Evolutionary conservation across 2,888 invertebrate species (phyloP).

Genomic region (Eupsilia transversa): DNA sequence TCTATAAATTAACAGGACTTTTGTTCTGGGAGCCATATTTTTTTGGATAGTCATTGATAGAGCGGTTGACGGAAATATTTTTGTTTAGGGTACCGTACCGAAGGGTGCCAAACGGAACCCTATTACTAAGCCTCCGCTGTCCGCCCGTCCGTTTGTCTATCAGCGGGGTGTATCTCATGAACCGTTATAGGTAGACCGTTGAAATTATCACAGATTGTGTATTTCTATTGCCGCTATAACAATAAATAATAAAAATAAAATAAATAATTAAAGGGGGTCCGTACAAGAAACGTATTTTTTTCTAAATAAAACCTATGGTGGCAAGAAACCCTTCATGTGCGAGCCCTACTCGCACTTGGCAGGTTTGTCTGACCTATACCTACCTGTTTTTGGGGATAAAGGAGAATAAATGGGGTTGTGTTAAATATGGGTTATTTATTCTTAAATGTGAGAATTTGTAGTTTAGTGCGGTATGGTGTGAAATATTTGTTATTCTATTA

Average conservation of each 20-base stretch:
- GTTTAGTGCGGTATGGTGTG: constrained; percentile 23
- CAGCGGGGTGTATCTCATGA: no score
- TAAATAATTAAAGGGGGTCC: no score
- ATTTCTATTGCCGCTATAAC: no score
- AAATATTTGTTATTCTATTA: constrained; percentile 28
- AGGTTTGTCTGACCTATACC: constrained; percentile 28
- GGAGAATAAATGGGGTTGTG: constrained; percentile 49
- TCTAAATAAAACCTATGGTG: no score
- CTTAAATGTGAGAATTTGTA: constrained; percentile 52
- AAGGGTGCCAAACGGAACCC: no score
- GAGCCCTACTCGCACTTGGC: no score
- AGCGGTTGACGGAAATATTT: constrained; percentile 66
- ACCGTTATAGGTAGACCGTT: no score
- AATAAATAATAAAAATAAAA: no score
- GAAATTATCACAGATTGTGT: no score
- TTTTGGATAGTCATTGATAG: constrained; percentile 66
- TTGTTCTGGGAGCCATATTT: constrained; percentile 72
- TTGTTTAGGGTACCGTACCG: constrained; percentile 26
- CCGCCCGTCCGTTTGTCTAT: no score
- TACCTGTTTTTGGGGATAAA: constrained; percentile 50
- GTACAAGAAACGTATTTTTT: no score
- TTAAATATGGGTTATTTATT: constrained; percentile 60
- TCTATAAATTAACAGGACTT: constrained; percentile 78
- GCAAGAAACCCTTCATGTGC: not conserved
- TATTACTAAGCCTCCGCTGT: no score